Conservation (phyloP, 64 coral and sea anemone genomes). For the Actinia equina region DNA sequence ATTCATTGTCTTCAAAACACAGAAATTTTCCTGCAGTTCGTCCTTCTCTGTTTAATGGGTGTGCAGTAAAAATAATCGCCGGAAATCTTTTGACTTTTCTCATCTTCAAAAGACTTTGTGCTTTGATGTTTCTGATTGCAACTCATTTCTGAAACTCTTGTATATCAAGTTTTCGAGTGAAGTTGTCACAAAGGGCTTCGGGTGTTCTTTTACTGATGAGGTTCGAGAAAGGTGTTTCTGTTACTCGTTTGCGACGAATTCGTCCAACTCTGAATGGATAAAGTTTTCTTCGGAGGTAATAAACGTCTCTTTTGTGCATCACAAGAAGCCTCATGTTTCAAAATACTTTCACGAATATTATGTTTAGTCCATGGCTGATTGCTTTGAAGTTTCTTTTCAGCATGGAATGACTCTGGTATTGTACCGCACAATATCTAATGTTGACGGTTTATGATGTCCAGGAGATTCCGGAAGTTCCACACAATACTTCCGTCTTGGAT, state of each 20-base stretch:
- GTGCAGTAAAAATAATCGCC: background rate
- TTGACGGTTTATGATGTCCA: background rate
- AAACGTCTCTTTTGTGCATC: background rate
- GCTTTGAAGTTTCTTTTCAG: background rate
- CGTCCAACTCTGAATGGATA: background rate
- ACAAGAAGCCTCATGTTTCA: background rate
- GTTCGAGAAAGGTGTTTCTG: background rate
- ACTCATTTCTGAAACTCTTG: background rate
- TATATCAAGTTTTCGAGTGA: background rate
- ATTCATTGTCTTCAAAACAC: background rate
- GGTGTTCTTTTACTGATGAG: background rate
- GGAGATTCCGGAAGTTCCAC: slow-evolving; percentile 13
- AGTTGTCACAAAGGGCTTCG: too few species aligned
- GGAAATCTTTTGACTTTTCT: background rate
- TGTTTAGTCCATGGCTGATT: background rate
- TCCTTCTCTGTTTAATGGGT: background rate
- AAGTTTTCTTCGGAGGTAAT: background rate
- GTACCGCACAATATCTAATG: background rate
- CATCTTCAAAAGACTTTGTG: background rate
- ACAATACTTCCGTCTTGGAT: background rate
- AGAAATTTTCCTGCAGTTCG: background rate
- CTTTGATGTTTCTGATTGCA: background rate
- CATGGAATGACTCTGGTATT: background rate
- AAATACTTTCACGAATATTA: background rate
- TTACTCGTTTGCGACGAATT: background rate